Base-by-base conservation (phyloP, 2,797 vertebrate species). In the Mionectes olivaceus region DNA sequence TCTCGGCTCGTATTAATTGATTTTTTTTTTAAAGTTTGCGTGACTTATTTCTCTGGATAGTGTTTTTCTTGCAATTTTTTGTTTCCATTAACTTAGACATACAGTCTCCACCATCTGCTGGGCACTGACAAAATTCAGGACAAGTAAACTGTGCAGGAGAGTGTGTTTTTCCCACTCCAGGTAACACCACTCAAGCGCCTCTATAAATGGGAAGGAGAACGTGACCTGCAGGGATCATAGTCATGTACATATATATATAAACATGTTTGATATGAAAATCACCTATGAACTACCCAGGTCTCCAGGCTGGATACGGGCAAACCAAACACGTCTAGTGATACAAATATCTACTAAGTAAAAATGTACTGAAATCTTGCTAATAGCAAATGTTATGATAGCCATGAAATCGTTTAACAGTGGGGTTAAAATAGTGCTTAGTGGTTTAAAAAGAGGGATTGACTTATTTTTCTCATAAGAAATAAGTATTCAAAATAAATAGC, bases 381-480 rank as follows among this genome's bases (percentile, higher is more conserved):
- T 3, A 60, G 8, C 9, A 75, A 78, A 41, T 33, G 22, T 6
- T 33, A 32, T 19, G 82, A n/a, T 30, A 83, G 77, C 28, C 70
- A 65, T 89, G 49, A 87, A 92, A 70, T n/a, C 80, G 57, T 82
- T 87, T 89, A 78, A 68, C 49, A 79, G 49, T 27, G 49, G 49
- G 5, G 5, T 95, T 78, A 87, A 89, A 94, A 95, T 37, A 90
- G 50, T 44, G 63, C 61, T 67, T 53, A 73, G 25, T 46, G 13
- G 43, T 92, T 94, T 92, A 71, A 83, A 94, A 91, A 73, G 4
- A 90, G 60, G 82, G 41, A 90, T 24, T 83, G n/a, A 47, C 33
- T 86, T 91, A 14, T 47, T 85, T 85, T 74, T 13, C 47, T 89
- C 57, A 74, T 11, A 30, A 61, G 87, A 79, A 23, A 5, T 13